phyloP scores from a whole-genome alignment of 1,140 invertebrate genomes.

The Ostrea denselamellosa region DNA sequence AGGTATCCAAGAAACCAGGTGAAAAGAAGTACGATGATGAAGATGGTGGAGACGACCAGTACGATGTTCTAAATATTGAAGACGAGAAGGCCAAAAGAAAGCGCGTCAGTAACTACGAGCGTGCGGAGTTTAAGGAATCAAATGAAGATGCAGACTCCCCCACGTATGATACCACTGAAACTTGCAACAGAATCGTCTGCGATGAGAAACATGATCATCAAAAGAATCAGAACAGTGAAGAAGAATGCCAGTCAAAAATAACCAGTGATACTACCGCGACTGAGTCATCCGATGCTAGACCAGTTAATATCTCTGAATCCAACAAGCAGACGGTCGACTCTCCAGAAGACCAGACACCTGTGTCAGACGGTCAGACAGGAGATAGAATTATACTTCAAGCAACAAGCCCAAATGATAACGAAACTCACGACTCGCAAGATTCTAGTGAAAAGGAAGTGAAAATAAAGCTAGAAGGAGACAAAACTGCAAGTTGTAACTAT shows the following conservation, averaged over 20 bases:
- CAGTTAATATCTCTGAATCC: background rate
- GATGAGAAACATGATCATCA: background rate
- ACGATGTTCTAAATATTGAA: background rate
- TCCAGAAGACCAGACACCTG: background rate
- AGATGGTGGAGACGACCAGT: background rate
- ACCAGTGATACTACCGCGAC: background rate
- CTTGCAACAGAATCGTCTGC: conserved; percentile 17
- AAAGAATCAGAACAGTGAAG: background rate
- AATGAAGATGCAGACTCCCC: background rate
- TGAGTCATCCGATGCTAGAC: background rate
- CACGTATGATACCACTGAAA: conserved; percentile 13
- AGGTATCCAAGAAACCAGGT: background rate
- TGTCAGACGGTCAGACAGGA: background rate
- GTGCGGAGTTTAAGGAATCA: background rate
- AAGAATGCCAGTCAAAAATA: background rate
- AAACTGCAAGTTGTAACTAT: background rate
- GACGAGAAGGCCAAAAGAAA: background rate
- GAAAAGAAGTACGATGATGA: background rate
- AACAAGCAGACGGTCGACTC: background rate
- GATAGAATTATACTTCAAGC: background rate
- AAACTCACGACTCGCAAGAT: background rate
- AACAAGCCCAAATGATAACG: background rate
- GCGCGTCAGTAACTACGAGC: background rate
- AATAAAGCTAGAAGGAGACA: background rate
- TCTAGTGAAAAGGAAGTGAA: background rate